Evolutionary conservation across 2,797 vertebrate genomes (phyloP).

Genomic region (Etheostoma nigrum): DNA sequence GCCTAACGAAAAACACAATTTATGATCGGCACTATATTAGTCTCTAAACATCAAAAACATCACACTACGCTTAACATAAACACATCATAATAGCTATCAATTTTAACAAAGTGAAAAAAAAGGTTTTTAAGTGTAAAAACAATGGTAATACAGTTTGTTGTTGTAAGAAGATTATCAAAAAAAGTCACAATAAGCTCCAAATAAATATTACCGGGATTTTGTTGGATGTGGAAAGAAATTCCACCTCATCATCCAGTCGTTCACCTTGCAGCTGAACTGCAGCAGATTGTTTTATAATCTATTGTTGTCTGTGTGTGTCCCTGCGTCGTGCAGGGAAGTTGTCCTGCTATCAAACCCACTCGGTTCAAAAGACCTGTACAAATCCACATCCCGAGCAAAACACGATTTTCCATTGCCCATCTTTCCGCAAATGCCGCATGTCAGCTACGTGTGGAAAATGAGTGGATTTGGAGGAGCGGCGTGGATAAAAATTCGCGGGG

Average conservation of each 20-base stretch:
- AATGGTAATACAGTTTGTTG: neutral
- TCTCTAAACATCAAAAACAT: neutral
- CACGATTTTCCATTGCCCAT: neutral
- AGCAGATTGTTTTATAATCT: slow-evolving; percentile 60
- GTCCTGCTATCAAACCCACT: slow-evolving; percentile 14
- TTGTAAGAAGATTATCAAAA: neutral
- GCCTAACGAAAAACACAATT: neutral
- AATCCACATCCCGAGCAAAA: slow-evolving; percentile 7
- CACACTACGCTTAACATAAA: neutral
- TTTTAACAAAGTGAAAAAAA: neutral
- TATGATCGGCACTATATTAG: neutral
- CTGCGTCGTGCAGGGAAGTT: slow-evolving; percentile 47
- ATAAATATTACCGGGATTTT: slow-evolving; percentile 1
- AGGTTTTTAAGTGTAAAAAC: neutral
- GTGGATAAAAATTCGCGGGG: slow-evolving; percentile 78
- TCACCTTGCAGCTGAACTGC: slow-evolving; percentile 53
- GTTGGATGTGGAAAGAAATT: neutral
- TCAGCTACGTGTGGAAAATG: slow-evolving; percentile 46
- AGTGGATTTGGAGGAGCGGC: slow-evolving; percentile 54
- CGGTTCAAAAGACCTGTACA: neutral
- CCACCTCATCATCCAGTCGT: slow-evolving; percentile 17
- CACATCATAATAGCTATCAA: neutral
- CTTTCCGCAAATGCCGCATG: slow-evolving; percentile 13
- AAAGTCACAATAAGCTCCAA: slow-evolving; percentile 25
- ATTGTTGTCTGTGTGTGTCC: slow-evolving; percentile 55